Evolutionary conservation across 2,797 vertebrate species (phyloP).

Genomic region (Alosa sapidissima): DNA sequence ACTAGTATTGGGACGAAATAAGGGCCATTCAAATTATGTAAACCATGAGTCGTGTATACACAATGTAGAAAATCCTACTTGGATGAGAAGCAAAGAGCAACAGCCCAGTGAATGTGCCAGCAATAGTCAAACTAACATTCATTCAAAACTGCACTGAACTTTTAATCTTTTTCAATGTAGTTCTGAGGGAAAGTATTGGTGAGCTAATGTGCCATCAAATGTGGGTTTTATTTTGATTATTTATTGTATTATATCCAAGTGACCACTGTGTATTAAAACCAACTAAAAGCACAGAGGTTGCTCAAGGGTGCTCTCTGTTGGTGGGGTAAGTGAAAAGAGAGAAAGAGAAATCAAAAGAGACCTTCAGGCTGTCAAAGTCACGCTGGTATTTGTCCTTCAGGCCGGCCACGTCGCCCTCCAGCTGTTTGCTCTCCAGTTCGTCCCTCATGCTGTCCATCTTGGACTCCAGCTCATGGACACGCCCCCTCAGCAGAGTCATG

Average conservation of each 20-base stretch:
- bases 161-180: background rate
- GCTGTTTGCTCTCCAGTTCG: slow-evolving; percentile 88
- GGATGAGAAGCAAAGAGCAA: background rate
- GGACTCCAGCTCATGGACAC: slow-evolving; percentile 90
- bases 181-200: background rate
- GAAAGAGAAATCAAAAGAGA: slow-evolving; percentile 55
- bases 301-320: background rate
- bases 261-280: background rate
- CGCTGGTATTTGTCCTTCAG: slow-evolving; percentile 95
- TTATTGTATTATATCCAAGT: background rate
- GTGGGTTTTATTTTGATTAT: background rate
- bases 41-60: background rate
- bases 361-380: slow-evolving; percentile 98
- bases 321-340: background rate
- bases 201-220: background rate
- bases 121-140: background rate
- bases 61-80: background rate
- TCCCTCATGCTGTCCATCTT: slow-evolving; percentile 92
- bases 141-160: background rate
- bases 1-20: background rate
- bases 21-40: background rate
- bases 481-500: slow-evolving; percentile 81
- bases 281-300: background rate
- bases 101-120: background rate
- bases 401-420: slow-evolving; percentile 79